A percentile compares a stretch with the other conserved stretches of the same genome.
phyloP scores from a whole-genome alignment of 2,113 vertebrate species.

The Varanus komodoensis region DNA sequence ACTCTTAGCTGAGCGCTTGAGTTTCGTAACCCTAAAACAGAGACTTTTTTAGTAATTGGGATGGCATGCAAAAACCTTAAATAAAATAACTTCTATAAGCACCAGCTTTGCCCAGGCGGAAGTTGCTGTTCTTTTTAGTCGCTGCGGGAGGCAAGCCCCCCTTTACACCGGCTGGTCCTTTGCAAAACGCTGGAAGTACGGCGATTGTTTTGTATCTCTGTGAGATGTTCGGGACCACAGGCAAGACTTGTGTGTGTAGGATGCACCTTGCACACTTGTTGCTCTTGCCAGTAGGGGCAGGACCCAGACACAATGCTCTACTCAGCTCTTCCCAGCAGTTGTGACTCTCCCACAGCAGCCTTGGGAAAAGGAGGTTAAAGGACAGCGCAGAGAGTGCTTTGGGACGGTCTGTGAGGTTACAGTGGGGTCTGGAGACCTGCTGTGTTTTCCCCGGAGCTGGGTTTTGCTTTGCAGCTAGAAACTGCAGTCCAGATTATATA shows the following conservation, averaged over 20 bases:
- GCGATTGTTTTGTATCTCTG: conserved; percentile 10
- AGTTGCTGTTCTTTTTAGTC: not conserved
- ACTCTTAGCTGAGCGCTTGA: not conserved
- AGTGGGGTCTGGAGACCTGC: not conserved
- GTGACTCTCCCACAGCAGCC: too few relatives aligned
- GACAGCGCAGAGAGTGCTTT: not conserved
- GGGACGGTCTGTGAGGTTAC: not conserved
- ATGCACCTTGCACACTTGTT: not conserved
- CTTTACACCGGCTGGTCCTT: conserved; percentile 15
- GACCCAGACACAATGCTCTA: not conserved
- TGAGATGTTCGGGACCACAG: rapidly evolving
- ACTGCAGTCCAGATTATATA: too few relatives aligned
- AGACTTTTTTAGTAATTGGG: too few relatives aligned
- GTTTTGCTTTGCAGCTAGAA: not conserved
- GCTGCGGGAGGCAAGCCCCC: not conserved
- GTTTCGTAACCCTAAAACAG: not conserved
- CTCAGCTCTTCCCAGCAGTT: too few relatives aligned
- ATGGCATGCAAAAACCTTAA: too few relatives aligned
- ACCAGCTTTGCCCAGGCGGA: not conserved
- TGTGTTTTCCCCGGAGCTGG: not conserved
- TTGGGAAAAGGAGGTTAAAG: too few relatives aligned
- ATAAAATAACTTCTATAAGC: not conserved
- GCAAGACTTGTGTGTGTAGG: not conserved
- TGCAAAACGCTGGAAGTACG: conserved; percentile 3
- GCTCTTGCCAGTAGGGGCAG: not conserved